A percentile compares a stretch with the other conserved stretches of the same genome.
These are phyloP conservation scores for Hippocampus guttulatus DNA, from an alignment of 2,113 vertebrate genomes.

Conservation along the genomic window DNA sequence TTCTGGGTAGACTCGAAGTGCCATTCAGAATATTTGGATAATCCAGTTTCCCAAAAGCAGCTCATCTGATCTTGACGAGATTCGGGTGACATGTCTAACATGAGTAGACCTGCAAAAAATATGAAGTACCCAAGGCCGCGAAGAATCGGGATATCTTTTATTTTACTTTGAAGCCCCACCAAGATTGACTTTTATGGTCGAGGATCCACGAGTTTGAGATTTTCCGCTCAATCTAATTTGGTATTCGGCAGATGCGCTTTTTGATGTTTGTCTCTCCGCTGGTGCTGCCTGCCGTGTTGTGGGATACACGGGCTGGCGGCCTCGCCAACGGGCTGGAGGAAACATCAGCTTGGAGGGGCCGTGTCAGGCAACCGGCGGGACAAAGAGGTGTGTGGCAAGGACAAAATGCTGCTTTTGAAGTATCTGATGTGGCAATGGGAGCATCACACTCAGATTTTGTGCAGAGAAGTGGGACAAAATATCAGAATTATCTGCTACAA, in stretches of 20 bases:
- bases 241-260: not conserved
- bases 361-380: not conserved
- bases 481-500: not conserved
- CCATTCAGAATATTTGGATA: too few relatives aligned
- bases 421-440: not conserved
- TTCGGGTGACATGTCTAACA: too few relatives aligned
- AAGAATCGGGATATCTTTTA: not conserved
- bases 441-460: not conserved
- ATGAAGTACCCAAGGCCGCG: not conserved
- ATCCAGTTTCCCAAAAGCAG: too few relatives aligned
- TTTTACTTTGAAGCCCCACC: not conserved
- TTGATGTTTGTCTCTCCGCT: not conserved
- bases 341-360: constrained; percentile 49
- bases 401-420: constrained; percentile 36
- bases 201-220: not conserved
- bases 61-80: too few relatives aligned
- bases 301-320: constrained; percentile 23
- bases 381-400: constrained; percentile 13
- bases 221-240: not conserved
- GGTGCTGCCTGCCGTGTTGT: not conserved
- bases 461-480: not conserved
- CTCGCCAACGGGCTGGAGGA: constrained; percentile 43
- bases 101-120: not conserved
- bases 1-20: too few relatives aligned
- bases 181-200: not conserved